These are phyloP conservation scores for Phrynosoma platyrhinos DNA, from an alignment of 2,113 vertebrate genomes.

Conservation along the genomic window DNA sequence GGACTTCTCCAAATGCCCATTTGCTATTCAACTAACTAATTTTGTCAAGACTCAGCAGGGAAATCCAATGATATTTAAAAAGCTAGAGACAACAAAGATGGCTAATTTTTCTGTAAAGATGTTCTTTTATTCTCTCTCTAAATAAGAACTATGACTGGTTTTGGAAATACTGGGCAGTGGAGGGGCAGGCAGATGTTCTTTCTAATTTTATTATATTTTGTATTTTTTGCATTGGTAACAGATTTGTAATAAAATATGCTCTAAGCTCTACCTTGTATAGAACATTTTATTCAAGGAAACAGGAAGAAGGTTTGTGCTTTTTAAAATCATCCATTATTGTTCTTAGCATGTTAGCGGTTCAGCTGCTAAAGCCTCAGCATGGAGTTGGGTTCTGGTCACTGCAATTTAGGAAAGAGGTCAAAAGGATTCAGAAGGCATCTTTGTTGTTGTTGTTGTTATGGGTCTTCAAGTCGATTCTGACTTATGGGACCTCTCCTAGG, in stretches of 20 bases:
- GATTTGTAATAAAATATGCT: constrained; percentile 62
- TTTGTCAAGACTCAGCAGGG: too few relatives aligned
- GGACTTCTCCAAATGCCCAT: too few relatives aligned
- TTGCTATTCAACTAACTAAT: too few relatives aligned
- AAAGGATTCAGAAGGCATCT: too few relatives aligned
- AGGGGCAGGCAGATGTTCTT: neutral
- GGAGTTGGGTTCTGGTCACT: neutral
- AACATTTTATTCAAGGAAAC: constrained; percentile 29
- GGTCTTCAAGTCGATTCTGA: too few relatives aligned
- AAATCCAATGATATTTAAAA: too few relatives aligned
- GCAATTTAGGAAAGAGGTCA: too few relatives aligned
- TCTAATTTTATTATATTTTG: neutral
- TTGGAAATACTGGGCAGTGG: neutral
- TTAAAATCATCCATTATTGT: neutral
- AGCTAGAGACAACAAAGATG: constrained; percentile 54
- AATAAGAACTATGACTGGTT: neutral
- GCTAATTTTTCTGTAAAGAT: constrained; percentile 53
- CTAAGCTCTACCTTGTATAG: constrained; percentile 26
- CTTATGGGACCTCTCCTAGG: too few relatives aligned
- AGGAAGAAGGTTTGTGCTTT: neutral
- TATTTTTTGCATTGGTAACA: constrained; percentile 25
- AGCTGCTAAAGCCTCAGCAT: neutral
- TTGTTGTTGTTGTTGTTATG: too few relatives aligned
- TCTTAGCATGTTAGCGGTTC: neutral
- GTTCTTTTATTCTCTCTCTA: neutral